Conservation (phyloP, 2,113 vertebrate species). For the Clarias macrocephalus region DNA sequence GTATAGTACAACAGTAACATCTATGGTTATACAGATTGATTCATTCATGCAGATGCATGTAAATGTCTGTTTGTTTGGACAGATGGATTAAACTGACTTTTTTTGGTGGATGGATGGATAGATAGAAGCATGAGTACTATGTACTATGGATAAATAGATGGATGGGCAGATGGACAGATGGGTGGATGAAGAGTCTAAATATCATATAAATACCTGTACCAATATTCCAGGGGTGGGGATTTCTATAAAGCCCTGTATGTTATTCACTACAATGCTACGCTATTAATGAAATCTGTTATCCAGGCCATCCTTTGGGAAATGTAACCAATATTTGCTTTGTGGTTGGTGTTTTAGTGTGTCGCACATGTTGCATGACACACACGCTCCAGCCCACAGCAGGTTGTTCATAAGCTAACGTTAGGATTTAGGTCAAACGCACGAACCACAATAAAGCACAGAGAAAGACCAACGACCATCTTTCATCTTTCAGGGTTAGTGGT, state of each 20-base stretch:
- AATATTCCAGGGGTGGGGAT: neutral
- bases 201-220: neutral
- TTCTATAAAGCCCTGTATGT: neutral
- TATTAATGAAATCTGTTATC: neutral
- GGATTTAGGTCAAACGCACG: neutral
- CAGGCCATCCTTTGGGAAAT: neutral
- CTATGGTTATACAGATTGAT: neutral
- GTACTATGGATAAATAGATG: neutral
- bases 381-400: neutral
- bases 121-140: neutral
- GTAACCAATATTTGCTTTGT: slow-evolving; percentile 8
- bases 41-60: neutral
- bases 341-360: neutral
- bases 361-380: neutral
- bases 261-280: neutral
- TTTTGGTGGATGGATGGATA: neutral
- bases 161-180: neutral
- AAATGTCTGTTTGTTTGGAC: neutral
- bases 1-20: neutral
- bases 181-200: neutral
- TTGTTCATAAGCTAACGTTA: slow-evolving; percentile 3
- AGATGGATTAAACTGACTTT: too few relatives aligned
- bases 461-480: slow-evolving; percentile 52
- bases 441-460: slow-evolving; percentile 22
- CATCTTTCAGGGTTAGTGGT: slow-evolving; percentile 63